Percentiles rank a stretch among this genome's conserved stretches.
phyloP scores from a whole-genome alignment of 37 sponge, comb jelly and placozoan genomes.

The Mnemiopsis leidyi region DNA sequence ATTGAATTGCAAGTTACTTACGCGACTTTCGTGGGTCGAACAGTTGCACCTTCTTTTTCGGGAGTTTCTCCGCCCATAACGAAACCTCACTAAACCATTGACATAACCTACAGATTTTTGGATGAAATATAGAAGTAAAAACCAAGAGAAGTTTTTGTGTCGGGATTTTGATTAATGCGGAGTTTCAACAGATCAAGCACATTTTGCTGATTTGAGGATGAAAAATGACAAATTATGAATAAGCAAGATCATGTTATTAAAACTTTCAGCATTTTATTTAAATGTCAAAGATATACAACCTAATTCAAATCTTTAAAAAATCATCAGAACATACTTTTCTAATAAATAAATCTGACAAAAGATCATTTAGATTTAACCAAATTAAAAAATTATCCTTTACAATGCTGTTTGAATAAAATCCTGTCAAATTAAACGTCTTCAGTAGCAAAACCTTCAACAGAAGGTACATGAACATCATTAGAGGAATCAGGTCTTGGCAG shows the following conservation, averaged over 20 bases:
- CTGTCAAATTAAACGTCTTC: background rate
- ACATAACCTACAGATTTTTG: background rate
- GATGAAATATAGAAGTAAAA: no score
- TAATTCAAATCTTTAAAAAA: background rate
- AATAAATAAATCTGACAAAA: background rate
- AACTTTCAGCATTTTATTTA: no score
- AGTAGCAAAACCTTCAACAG: background rate
- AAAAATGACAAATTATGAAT: no score
- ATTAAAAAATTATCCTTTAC: no score
- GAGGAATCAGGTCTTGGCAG: slow-evolving; percentile 3
- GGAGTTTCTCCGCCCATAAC: background rate
- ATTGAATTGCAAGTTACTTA: no score
- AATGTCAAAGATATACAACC: background rate
- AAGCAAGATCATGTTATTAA: no score
- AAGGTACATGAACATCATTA: background rate
- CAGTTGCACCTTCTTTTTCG: background rate
- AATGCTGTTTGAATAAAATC: background rate
- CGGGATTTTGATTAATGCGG: no score
- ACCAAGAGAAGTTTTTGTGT: no score
- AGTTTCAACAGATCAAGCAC: no score
- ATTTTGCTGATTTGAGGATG: no score
- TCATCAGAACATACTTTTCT: background rate
- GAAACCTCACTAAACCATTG: background rate
- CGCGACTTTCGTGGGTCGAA: background rate
- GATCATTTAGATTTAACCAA: no score